These are phyloP conservation scores for Coregonus sp. DNA, from an alignment of 2,797 vertebrate genomes.

Conservation along the genomic window DNA sequence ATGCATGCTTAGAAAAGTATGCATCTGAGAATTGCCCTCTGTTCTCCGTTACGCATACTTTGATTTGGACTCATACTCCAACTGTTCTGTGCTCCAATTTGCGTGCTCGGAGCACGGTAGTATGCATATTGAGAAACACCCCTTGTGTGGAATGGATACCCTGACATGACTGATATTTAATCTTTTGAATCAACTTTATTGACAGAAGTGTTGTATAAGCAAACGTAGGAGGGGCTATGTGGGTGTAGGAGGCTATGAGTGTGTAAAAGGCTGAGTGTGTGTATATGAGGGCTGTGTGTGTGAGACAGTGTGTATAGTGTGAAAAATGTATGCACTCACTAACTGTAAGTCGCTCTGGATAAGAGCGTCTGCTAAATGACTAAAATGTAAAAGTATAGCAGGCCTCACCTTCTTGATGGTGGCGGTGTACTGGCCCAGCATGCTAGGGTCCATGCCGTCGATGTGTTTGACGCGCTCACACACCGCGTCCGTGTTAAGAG, in stretches of 20 bases:
- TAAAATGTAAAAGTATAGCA: neutral
- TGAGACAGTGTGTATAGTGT: neutral
- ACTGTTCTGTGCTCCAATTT: too few relatives aligned
- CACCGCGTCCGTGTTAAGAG: constrained; percentile 86
- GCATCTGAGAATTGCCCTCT: too few relatives aligned
- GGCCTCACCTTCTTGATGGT: constrained; percentile 88
- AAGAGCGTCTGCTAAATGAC: too few relatives aligned
- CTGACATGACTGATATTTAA: neutral
- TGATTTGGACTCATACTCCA: too few relatives aligned
- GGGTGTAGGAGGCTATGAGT: too few relatives aligned
- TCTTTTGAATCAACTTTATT: neutral
- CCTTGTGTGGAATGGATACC: neutral
- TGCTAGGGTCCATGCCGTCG: constrained; percentile 86
- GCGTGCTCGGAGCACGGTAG: neutral
- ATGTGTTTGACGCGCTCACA: constrained; percentile 88
- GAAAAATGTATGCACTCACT: too few relatives aligned
- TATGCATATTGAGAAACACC: neutral
- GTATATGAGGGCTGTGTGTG: too few relatives aligned
- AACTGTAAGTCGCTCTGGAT: too few relatives aligned
- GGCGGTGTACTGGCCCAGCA: constrained; percentile 87
- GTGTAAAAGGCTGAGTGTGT: too few relatives aligned
- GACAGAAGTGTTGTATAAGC: neutral
- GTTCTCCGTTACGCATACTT: too few relatives aligned
- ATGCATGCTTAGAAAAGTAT: too few relatives aligned
- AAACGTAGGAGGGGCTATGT: neutral